A percentile compares a stretch with the other conserved stretches of the same genome.
Conservation (phyloP, 2,113 vertebrate species). For the Orthochromis indermauri region DNA sequence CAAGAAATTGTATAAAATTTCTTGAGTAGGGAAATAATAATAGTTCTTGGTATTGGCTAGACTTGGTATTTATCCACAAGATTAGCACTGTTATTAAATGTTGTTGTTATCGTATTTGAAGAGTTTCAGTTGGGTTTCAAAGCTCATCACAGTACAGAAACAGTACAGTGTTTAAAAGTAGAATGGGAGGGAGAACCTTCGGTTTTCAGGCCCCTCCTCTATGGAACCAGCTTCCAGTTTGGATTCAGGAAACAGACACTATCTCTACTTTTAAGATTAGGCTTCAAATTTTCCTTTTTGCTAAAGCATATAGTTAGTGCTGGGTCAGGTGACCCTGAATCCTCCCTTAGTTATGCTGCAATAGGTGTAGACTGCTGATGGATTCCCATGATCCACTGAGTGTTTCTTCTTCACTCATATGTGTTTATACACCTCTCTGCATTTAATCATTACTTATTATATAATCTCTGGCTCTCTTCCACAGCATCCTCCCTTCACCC, state of each 20-base stretch:
- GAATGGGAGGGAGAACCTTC: neutral
- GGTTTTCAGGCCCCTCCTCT: neutral
- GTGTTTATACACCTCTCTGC: neutral
- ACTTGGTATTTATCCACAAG: neutral
- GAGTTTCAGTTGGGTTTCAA: neutral
- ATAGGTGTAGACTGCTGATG: fast-evolving
- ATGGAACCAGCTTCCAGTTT: neutral
- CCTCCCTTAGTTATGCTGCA: neutral
- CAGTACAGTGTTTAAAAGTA: neutral
- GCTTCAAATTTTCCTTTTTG: neutral
- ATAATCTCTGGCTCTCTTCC: neutral
- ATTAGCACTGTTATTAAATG: neutral
- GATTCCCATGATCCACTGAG: neutral
- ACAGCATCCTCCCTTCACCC: neutral
- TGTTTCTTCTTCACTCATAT: neutral
- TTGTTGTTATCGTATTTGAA: neutral
- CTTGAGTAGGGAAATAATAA: neutral
- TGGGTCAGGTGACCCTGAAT: neutral
- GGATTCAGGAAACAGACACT: neutral
- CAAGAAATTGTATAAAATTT: neutral
- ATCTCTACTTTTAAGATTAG: neutral
- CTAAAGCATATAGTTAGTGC: neutral
- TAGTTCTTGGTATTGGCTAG: neutral
- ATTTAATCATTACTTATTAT: neutral
- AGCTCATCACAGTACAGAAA: neutral